phyloP scores from a whole-genome alignment of 2,797 vertebrate species.

The Brachyrhaphis roseni region DNA sequence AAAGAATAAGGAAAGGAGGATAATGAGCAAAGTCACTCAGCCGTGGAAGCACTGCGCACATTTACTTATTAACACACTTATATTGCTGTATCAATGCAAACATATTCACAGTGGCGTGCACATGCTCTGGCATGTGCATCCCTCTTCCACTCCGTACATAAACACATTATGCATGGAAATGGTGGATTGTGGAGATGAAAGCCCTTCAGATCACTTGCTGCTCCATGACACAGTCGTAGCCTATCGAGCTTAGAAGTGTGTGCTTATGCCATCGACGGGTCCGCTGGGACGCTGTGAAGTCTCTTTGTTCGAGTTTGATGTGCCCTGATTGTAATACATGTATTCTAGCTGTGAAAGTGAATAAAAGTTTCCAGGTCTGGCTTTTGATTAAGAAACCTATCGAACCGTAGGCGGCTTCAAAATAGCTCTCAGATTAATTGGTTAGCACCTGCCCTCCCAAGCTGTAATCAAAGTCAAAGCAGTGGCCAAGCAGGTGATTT shows the following conservation, averaged over 20 bases:
- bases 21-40: constrained; percentile 73
- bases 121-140: constrained; percentile 51
- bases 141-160: constrained; percentile 20
- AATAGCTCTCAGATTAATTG: constrained; percentile 39
- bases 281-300: constrained; percentile 56
- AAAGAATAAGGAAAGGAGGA: constrained; percentile 41
- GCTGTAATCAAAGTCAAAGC: not conserved
- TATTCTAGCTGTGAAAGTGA: constrained; percentile 39
- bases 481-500: not conserved
- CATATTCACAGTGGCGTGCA: constrained; percentile 35
- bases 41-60: constrained; percentile 39
- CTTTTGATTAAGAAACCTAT: constrained; percentile 57
- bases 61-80: constrained; percentile 57
- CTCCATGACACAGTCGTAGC: constrained; percentile 60
- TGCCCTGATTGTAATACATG: constrained; percentile 44
- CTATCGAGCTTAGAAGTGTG: constrained; percentile 63
- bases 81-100: constrained; percentile 43
- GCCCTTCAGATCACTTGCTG: constrained; percentile 66
- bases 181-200: constrained; percentile 69
- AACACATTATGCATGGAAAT: constrained; percentile 66
- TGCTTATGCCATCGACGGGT: constrained; percentile 57
- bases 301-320: constrained; percentile 72
- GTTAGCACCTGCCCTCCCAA: constrained; percentile 22
- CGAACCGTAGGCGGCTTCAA: constrained; percentile 21
- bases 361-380: constrained; percentile 44